phyloP scores from a whole-genome alignment of 2,797 vertebrate genomes.

The Crax fasciolata region DNA sequence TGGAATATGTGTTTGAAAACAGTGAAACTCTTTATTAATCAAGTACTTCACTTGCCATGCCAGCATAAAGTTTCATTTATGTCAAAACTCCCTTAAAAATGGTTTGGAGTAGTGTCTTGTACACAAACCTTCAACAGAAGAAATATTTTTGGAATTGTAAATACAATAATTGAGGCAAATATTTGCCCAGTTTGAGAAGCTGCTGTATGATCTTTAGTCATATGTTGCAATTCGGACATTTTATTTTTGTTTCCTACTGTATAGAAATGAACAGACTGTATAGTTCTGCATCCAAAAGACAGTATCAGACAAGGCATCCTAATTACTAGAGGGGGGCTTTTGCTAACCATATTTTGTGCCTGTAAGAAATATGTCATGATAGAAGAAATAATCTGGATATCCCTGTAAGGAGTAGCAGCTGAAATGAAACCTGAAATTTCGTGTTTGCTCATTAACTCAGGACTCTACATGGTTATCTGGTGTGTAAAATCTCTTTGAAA shows the following conservation, averaged over 20 bases:
- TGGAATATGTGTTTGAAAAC: conserved; percentile 96
- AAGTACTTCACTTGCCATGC: conserved; percentile 88
- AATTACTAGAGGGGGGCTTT: neutral
- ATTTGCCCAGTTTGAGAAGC: conserved; percentile 80
- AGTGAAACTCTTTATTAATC: conserved; percentile 96
- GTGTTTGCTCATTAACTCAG: neutral
- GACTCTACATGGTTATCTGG: neutral
- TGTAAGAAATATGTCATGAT: neutral
- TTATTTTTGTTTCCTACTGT: conserved; percentile 40
- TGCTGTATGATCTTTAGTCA: conserved; percentile 71
- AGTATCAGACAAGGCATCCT: neutral
- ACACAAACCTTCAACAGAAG: conserved; percentile 87
- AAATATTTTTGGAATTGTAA: conserved; percentile 92
- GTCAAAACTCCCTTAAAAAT: conserved; percentile 87
- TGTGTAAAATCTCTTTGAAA: neutral
- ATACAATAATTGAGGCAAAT: conserved; percentile 85
- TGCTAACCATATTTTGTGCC: neutral
- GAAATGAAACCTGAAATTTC: neutral
- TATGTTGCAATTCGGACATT: conserved; percentile 33
- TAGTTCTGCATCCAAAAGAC: neutral
- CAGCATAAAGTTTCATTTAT: conserved; percentile 91
- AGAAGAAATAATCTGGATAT: neutral
- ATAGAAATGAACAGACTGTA: conserved; percentile 35
- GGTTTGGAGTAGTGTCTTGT: conserved; percentile 85
- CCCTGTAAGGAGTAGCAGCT: neutral